Base-by-base conservation (phyloP, 64 coral and sea anemone species). In the Actinia equina region DNA sequence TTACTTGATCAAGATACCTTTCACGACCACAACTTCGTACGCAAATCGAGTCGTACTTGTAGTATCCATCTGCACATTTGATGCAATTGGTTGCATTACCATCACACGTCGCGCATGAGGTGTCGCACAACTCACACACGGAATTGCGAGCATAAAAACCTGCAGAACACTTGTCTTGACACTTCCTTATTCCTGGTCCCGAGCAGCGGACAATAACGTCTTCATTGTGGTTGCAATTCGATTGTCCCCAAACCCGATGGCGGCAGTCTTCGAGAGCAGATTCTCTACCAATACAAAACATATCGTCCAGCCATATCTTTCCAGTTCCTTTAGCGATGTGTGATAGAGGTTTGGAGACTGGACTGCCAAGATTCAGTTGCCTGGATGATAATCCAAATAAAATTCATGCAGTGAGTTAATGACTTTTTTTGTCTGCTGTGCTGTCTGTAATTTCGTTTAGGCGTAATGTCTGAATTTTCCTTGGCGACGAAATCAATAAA, bases 301-400 rank as follows among this genome's bases (percentile, higher is more conserved):
- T 86, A 69, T 92, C 90, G 45, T 92, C 90, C 37, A 92, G 85
- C 90, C 90, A 92, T 15, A 87, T 79, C 41, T 87, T 86, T 8
- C 90, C 85, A 2, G 85, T 91, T 18, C 83, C 83, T 85, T 85
- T 85, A 27, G 83, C 51, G 30, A 85, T 85, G n/a, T 58, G 19
- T 37, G 53, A 42, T 6, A 85, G 56, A 15, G 83, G 56, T 85
- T 62, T 85, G 54, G 59, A 42, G 17, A 26, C 49, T 22, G 49
- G 83, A 10, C 4, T 25, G 15, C 83, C 83, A 62, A 85, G 83
- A 27, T 85, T 61, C 5, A 85, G 56, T 43, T 85, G 83, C 25
- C 83, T 85, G 26, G 25, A 74, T 13, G 7, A 41, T 30, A 74
- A 74, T 57, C 13, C 6, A 57, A 57, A 11, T 16, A 57, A 7